Percentiles rank a stretch among this genome's conserved stretches.
Evolutionary conservation across 1,140 invertebrate genomes (phyloP).

Genomic region (Diabrotica virgifera): DNA sequence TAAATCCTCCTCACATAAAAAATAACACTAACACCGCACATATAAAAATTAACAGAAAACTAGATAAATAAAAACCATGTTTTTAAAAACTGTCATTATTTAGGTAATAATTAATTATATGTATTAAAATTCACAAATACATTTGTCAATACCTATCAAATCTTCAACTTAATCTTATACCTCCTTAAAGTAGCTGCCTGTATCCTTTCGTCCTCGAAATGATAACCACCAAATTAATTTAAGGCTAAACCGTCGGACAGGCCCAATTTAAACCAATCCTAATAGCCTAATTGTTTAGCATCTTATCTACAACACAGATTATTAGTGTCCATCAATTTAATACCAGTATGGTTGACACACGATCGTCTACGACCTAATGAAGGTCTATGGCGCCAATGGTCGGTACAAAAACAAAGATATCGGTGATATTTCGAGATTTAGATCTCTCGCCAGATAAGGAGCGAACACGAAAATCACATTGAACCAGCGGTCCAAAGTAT

Average conservation of each 20-base stretch:
- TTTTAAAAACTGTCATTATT: too few species aligned
- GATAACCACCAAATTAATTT: background rate
- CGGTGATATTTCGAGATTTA: slow-evolving; percentile 38
- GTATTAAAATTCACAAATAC: too few species aligned
- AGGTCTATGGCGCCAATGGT: slow-evolving; percentile 33
- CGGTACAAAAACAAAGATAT: slow-evolving; percentile 39
- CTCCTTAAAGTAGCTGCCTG: too few species aligned
- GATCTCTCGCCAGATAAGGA: slow-evolving; percentile 40
- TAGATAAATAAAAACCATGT: too few species aligned
- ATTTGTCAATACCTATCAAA: too few species aligned
- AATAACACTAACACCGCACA: too few species aligned
- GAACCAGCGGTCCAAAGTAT: slow-evolving; percentile 33
- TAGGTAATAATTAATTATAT: too few species aligned
- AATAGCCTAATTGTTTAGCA: slow-evolving; percentile 20
- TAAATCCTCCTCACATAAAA: too few species aligned
- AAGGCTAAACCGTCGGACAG: background rate
- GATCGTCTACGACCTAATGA: slow-evolving; percentile 30
- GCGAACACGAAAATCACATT: slow-evolving; percentile 39
- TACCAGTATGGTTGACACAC: slow-evolving; percentile 26
- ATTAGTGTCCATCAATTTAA: slow-evolving; percentile 27
- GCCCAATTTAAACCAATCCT: slow-evolving; percentile 14
- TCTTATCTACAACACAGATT: slow-evolving; percentile 21
- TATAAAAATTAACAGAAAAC: too few species aligned
- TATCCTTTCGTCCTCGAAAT: too few species aligned
- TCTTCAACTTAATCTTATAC: too few species aligned